These are phyloP conservation scores for Erpobdella octoculata DNA, from an alignment of 2,888 invertebrate species.

Conservation along the genomic window DNA sequence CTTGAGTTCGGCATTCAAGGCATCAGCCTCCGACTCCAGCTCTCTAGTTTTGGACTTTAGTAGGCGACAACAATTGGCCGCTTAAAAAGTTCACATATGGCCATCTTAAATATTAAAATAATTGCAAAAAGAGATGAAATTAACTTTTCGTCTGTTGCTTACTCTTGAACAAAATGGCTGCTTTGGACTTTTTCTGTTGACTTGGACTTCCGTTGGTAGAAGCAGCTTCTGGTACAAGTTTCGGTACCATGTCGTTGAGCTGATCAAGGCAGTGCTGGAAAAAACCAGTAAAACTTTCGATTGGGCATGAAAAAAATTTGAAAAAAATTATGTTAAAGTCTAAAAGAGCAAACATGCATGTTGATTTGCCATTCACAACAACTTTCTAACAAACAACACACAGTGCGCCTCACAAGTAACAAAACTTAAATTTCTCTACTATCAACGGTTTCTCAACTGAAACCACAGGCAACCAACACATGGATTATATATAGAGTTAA, in stretches of 20 bases:
- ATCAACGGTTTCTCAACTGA: too few species aligned
- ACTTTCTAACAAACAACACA: too few species aligned
- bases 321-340: too few species aligned
- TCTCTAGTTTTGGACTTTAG: slow-evolving; percentile 5
- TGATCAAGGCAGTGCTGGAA: not conserved
- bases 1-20: slow-evolving; percentile 32
- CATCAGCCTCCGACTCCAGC: slow-evolving; percentile 30
- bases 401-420: too few species aligned
- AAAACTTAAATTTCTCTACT: too few species aligned
- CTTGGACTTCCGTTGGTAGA: not conserved
- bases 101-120: not conserved
- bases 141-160: not conserved
- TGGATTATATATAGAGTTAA: too few species aligned
- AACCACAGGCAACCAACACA: too few species aligned
- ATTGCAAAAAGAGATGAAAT: slow-evolving; percentile 5
- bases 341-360: too few species aligned
- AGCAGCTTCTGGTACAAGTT: not conserved
- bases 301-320: too few species aligned
- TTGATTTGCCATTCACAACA: too few species aligned
- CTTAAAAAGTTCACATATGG: not conserved
- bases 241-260: not conserved
- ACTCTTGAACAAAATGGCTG: slow-evolving; percentile 8
- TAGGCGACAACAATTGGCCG: not conserved
- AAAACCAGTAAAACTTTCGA: too few species aligned
- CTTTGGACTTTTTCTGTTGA: slow-evolving; percentile 16